Conservation (phyloP, 2,888 invertebrate genomes). For the Diploptera punctata region DNA sequence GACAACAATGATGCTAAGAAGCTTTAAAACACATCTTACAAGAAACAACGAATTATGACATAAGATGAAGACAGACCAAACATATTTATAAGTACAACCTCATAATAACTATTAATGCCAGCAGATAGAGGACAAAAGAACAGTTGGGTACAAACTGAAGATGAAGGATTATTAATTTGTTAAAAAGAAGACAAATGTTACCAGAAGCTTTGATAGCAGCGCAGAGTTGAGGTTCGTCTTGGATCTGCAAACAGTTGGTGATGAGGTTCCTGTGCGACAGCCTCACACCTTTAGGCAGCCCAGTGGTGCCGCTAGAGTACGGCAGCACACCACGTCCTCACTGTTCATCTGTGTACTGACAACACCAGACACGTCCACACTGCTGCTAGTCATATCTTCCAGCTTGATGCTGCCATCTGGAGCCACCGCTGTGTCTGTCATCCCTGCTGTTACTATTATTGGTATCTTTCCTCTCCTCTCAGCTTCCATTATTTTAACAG, state of each 20-base stretch:
- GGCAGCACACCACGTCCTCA: slow-evolving; percentile 74
- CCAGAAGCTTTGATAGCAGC: neutral
- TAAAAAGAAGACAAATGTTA: too few relatives aligned
- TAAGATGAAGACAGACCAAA: too few relatives aligned
- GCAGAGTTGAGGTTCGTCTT: slow-evolving; percentile 50
- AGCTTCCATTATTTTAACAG: neutral
- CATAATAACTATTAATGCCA: too few relatives aligned
- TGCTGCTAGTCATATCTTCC: neutral
- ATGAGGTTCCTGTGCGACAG: slow-evolving; percentile 66
- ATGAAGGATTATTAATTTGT: too few relatives aligned
- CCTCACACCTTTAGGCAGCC: slow-evolving; percentile 77
- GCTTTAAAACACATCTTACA: too few relatives aligned
- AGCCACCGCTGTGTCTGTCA: neutral
- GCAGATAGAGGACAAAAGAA: too few relatives aligned
- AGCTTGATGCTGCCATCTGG: slow-evolving; percentile 5
- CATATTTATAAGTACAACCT: too few relatives aligned
- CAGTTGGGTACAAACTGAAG: too few relatives aligned
- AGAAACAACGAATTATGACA: too few relatives aligned
- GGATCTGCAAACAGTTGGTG: slow-evolving; percentile 53
- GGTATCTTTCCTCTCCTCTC: neutral
- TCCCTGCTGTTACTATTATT: slow-evolving; percentile 6
- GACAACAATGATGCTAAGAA: too few relatives aligned
- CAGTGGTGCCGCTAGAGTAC: slow-evolving; percentile 89
- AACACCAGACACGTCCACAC: slow-evolving; percentile 44
- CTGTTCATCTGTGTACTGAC: slow-evolving; percentile 51